These are phyloP conservation scores for Enteromius radiatus DNA, from an alignment of 2,797 vertebrate species.

Conservation along the genomic window DNA sequence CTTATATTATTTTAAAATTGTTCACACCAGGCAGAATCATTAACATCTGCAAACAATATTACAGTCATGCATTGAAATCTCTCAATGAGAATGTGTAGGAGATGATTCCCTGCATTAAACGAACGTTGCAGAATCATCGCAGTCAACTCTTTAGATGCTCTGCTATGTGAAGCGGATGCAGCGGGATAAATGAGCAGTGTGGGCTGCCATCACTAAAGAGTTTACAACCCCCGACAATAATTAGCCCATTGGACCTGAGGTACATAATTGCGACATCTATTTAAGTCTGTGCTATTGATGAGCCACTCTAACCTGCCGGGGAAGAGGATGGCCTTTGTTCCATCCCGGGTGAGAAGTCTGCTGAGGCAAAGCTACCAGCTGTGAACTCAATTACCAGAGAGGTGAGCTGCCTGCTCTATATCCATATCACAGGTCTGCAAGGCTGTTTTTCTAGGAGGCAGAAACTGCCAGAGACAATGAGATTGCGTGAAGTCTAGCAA, in stretches of 20 bases:
- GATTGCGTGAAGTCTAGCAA: constrained; percentile 18
- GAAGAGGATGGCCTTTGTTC: constrained; percentile 43
- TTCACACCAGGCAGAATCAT: neutral
- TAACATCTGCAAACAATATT: constrained; percentile 27
- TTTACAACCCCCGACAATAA: constrained; percentile 52
- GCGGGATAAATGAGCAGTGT: constrained; percentile 26
- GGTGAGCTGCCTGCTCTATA: constrained; percentile 35
- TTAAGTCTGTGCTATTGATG: constrained; percentile 39
- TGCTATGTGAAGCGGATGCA: constrained; percentile 4
- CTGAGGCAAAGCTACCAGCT: constrained; percentile 40
- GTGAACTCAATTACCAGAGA: constrained; percentile 55
- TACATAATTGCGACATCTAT: constrained; percentile 51
- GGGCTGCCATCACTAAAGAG: constrained; percentile 26
- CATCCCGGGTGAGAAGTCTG: constrained; percentile 34
- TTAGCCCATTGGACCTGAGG: constrained; percentile 50
- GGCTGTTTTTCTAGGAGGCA: constrained; percentile 6
- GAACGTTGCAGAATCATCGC: constrained; percentile 7
- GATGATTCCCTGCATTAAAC: constrained; percentile 15
- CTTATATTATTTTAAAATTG: neutral
- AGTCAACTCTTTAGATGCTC: neutral
- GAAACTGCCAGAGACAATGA: constrained; percentile 16
- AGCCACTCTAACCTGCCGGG: constrained; percentile 25
- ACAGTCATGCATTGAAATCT: neutral
- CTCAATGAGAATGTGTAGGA: constrained; percentile 15
- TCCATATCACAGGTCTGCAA: constrained; percentile 37